A percentile compares a stretch with the other conserved stretches of the same genome.
Conservation (phyloP, 2,888 invertebrate genomes). For the Oxycera nigricornis region DNA sequence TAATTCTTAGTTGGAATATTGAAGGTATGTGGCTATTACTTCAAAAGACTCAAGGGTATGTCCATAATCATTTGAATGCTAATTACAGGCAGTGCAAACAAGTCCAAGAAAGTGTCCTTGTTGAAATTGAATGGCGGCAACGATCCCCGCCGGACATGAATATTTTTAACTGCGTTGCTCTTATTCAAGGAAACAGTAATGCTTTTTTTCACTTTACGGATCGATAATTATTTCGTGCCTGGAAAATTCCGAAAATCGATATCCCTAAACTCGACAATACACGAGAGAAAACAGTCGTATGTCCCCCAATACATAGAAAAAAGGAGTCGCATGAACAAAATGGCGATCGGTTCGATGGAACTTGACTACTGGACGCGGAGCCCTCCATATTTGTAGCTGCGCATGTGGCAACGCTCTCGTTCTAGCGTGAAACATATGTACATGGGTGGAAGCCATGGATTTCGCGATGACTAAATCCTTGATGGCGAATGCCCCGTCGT, state of each 20-base stretch:
- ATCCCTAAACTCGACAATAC: background rate
- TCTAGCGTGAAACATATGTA: background rate
- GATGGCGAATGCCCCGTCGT: background rate
- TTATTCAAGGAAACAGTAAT: background rate
- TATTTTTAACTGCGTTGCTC: too few relatives aligned
- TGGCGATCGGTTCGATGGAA: constrained; percentile 6
- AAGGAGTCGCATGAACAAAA: background rate
- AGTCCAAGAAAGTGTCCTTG: too few relatives aligned
- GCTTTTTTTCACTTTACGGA: background rate
- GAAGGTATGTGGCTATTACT: too few relatives aligned
- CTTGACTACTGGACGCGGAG: background rate
- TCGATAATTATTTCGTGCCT: background rate
- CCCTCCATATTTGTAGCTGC: background rate
- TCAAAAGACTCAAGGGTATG: too few relatives aligned
- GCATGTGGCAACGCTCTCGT: background rate
- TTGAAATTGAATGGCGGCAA: too few relatives aligned
- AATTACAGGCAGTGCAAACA: too few relatives aligned
- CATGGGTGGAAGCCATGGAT: background rate
- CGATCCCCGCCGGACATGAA: too few relatives aligned
- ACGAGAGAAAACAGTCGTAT: background rate
- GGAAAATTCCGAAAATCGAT: background rate
- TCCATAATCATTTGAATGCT: too few relatives aligned
- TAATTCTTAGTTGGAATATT: too few relatives aligned
- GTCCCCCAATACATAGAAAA: background rate
- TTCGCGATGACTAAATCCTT: constrained; percentile 13